These are phyloP conservation scores for Sebastes taczanowskii DNA, from an alignment of 2,797 vertebrate genomes.

Conservation along the genomic window DNA sequence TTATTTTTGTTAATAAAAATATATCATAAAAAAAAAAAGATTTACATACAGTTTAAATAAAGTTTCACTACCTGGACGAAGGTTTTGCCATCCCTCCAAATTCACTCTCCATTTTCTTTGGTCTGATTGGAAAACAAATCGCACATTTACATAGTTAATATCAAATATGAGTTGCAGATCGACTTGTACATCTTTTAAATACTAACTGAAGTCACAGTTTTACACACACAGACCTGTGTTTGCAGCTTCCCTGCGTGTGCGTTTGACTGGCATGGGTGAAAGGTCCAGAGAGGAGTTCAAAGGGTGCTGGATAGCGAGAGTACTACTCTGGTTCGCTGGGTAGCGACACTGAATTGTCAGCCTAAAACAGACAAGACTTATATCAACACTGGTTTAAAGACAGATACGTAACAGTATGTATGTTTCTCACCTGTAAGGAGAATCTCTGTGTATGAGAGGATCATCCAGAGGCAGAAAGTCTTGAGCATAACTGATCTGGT, in stretches of 20 bases:
- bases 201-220: not conserved
- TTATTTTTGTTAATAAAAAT: too few species aligned
- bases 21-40: too few species aligned
- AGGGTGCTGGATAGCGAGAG: constrained; percentile 7
- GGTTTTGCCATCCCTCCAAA: not conserved
- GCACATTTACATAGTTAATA: not conserved
- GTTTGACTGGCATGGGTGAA: not conserved
- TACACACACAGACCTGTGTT: constrained; percentile 28
- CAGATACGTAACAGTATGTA: fast-evolving
- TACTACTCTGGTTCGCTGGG: constrained; percentile 63
- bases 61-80: not conserved
- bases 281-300: not conserved
- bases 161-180: not conserved
- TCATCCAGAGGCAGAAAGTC: constrained; percentile 67
- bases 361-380: constrained; percentile 44
- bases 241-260: not conserved
- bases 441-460: constrained; percentile 75
- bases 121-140: not conserved
- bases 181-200: not conserved
- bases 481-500: constrained; percentile 79
- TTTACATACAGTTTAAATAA: not conserved
- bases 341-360: constrained; percentile 81
- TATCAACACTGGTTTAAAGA: not conserved
- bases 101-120: not conserved
- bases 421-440: constrained; percentile 78